Conservation (phyloP, 2,888 invertebrate genomes). For the Eupithecia inturbata region DNA sequence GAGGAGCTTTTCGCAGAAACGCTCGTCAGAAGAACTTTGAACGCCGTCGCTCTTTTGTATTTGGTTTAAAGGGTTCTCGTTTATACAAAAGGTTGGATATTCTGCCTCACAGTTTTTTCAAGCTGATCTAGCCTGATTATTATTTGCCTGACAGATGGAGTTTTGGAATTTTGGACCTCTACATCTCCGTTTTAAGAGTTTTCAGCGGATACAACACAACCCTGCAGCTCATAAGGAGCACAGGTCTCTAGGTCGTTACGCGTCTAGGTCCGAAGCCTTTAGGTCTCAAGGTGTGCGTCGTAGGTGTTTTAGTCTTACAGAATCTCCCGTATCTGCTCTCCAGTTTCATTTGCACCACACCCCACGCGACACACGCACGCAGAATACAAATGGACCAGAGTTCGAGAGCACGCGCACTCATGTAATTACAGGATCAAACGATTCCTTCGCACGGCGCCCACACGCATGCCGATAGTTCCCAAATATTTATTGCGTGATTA, state of each 20-base stretch:
- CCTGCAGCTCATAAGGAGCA: neutral
- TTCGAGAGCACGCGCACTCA: slow-evolving; percentile 48
- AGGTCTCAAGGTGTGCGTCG: neutral
- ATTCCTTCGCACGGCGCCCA: slow-evolving; percentile 9
- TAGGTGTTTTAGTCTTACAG: neutral
- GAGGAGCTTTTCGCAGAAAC: neutral
- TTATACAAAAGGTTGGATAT: no score
- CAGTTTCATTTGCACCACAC: slow-evolving; percentile 8
- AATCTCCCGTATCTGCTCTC: neutral
- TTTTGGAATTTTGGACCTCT: no score
- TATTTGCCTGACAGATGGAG: no score
- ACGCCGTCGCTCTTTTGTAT: neutral
- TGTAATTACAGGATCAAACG: slow-evolving; percentile 38
- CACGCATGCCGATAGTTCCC: neutral
- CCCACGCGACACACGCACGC: slow-evolving; percentile 48
- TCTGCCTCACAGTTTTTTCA: neutral
- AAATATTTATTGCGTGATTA: slow-evolving; percentile 7
- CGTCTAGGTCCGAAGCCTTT: neutral
- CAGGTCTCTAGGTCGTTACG: no score
- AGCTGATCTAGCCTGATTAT: no score
- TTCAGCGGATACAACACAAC: neutral
- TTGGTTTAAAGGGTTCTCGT: no score
- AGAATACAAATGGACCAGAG: slow-evolving; percentile 61
- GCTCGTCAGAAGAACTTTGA: neutral
- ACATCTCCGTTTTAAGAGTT: no score